A percentile compares a stretch with the other conserved stretches of the same genome.
phyloP scores from a whole-genome alignment of 2,888 invertebrate genomes.

The Drosophila paramelanica region DNA sequence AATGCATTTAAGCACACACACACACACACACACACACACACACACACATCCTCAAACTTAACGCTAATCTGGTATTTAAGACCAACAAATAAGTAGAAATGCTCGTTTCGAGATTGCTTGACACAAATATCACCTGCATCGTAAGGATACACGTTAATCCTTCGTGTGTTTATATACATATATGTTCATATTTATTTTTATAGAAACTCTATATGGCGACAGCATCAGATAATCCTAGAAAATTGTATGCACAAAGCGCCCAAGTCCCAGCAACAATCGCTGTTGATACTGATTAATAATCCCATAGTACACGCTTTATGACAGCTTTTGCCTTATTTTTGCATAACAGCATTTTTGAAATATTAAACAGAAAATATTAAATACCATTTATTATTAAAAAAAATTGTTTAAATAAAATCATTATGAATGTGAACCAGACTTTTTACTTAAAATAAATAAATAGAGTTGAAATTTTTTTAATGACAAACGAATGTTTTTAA shows the following conservation, averaged over 20 bases:
- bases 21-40: conserved; percentile 14
- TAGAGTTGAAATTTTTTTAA: no score
- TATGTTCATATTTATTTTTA: not conserved
- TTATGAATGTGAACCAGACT: not conserved
- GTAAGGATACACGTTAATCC: not conserved
- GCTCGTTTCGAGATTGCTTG: not conserved
- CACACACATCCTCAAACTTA: not conserved
- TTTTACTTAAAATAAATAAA: no score
- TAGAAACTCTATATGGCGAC: not conserved
- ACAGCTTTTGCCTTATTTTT: not conserved
- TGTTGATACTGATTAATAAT: not conserved
- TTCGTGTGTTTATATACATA: not conserved
- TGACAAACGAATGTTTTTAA: no score
- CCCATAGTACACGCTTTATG: not conserved
- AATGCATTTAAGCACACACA: conserved; percentile 39
- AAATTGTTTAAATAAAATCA: not conserved
- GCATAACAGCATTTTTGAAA: not conserved
- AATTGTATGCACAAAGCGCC: not conserved
- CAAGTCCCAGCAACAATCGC: not conserved
- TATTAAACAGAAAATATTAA: not conserved
- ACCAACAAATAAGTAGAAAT: conserved; percentile 19
- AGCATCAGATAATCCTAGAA: not conserved
- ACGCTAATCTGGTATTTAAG: conserved; percentile 52
- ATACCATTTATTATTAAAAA: not conserved
- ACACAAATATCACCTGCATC: conserved; percentile 10